Evolutionary conservation across 2,113 vertebrate species (phyloP).

Genomic region (Silurus asotus): DNA sequence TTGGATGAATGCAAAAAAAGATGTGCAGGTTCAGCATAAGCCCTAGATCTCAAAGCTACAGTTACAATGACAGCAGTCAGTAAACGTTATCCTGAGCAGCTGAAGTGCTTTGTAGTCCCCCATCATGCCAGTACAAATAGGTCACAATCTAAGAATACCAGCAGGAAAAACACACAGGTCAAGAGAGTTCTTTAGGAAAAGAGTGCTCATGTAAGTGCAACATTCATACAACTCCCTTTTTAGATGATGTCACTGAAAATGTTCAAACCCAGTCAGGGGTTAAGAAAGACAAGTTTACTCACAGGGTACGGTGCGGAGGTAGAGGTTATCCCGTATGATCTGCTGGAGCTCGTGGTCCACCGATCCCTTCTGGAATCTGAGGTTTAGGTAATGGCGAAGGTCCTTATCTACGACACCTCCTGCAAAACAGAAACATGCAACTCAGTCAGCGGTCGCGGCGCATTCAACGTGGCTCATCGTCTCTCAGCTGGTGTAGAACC

Average conservation of each 20-base stretch:
- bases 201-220: neutral
- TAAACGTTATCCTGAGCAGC: neutral
- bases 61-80: neutral
- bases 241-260: neutral
- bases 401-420: slow-evolving; percentile 98
- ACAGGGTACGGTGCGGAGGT: slow-evolving; percentile 99
- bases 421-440: slow-evolving; percentile 56
- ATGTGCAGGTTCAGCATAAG: neutral
- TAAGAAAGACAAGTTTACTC: slow-evolving; percentile 68
- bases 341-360: slow-evolving; percentile 99
- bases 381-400: slow-evolving; percentile 99
- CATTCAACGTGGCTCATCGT: neutral
- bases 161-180: neutral
- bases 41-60: neutral
- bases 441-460: neutral
- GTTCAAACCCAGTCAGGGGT: neutral
- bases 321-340: slow-evolving; percentile 99
- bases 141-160: neutral
- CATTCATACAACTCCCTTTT: neutral
- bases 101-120: neutral
- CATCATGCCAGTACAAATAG: neutral
- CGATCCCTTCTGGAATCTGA: slow-evolving; percentile 97
- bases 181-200: neutral
- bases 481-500: neutral
- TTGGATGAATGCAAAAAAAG: neutral